Percentiles rank a stretch among this genome's conserved stretches.
phyloP scores from a whole-genome alignment of 2,888 invertebrate species.

The Branchellion lobata region DNA sequence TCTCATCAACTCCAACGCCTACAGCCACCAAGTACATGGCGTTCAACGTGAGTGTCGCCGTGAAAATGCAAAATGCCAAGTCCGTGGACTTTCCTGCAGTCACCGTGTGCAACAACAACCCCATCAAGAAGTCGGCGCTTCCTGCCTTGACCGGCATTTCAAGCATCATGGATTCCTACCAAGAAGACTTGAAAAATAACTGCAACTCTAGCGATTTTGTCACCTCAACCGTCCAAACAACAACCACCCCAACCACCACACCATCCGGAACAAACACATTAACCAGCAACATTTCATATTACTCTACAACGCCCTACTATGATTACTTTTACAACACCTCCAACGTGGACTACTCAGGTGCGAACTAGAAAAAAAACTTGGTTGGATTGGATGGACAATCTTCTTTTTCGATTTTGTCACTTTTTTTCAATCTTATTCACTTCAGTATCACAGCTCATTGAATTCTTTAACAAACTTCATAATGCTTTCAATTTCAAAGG shows the following conservation, averaged over 20 bases:
- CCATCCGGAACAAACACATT: too few relatives aligned
- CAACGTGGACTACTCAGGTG: too few relatives aligned
- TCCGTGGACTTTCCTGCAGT: conserved; percentile 44
- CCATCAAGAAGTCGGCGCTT: conserved; percentile 27
- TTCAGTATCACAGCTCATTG: too few relatives aligned
- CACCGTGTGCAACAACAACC: conserved; percentile 49
- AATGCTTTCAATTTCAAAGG: too few relatives aligned
- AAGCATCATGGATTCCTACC: not conserved
- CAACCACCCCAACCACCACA: not conserved
- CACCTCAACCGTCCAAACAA: too few relatives aligned
- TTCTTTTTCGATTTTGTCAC: too few relatives aligned
- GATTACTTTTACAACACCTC: not conserved
- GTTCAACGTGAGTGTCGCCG: conserved; percentile 20
- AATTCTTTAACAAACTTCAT: too few relatives aligned
- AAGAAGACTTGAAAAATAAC: not conserved
- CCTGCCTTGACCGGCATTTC: not conserved
- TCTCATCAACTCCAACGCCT: not conserved
- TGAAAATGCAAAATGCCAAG: conserved; percentile 28
- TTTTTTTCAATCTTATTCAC: too few relatives aligned
- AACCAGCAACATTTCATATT: too few relatives aligned
- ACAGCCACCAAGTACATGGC: conserved; percentile 28
- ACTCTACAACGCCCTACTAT: not conserved
- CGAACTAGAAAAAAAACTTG: too few relatives aligned
- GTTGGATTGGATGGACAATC: too few relatives aligned
- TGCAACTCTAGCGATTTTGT: too few relatives aligned